Conservation (phyloP, 2,888 invertebrate species). For the Bedellia somnulentella region DNA sequence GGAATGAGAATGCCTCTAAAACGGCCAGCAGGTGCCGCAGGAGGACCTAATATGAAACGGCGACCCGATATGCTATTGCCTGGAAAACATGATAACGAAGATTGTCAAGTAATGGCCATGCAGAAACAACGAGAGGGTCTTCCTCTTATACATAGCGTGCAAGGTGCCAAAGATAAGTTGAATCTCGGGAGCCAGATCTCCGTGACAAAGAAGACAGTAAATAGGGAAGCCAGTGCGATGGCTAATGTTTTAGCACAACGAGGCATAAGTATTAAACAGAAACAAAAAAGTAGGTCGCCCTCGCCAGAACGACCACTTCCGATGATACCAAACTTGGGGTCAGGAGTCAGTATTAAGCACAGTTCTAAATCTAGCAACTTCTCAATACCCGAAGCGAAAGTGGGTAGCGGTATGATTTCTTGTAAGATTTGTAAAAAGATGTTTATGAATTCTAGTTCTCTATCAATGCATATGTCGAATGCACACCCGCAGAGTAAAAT, state of each 20-base stretch:
- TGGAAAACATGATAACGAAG: constrained; percentile 72
- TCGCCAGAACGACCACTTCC: constrained; percentile 44
- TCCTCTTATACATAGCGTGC: constrained; percentile 75
- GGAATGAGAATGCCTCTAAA: constrained; percentile 26
- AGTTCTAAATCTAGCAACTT: constrained; percentile 45
- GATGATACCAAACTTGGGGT: constrained; percentile 49
- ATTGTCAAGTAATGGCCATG: constrained; percentile 75
- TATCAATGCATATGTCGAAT: constrained; percentile 35
- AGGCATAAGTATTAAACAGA: constrained; percentile 76
- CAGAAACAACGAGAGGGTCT: constrained; percentile 72
- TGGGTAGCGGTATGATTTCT: constrained; percentile 35
- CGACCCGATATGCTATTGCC: constrained; percentile 68
- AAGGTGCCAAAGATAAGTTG: constrained; percentile 64
- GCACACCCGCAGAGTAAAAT: constrained; percentile 39
- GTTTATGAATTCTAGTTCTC: constrained; percentile 39
- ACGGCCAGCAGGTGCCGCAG: constrained; percentile 22
- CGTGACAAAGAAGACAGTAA: constrained; percentile 64
- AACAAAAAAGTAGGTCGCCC: constrained; percentile 54
- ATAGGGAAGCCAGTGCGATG: constrained; percentile 73
- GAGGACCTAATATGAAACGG: constrained; percentile 37
- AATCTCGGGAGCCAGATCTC: constrained; percentile 75
- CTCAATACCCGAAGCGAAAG: constrained; percentile 43
- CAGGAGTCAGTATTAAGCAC: constrained; percentile 54
- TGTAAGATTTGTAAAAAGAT: constrained; percentile 50
- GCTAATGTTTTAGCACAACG: constrained; percentile 76